Base-by-base conservation (phyloP, 2,113 vertebrate species). In the Cranoglanis bouderius region DNA sequence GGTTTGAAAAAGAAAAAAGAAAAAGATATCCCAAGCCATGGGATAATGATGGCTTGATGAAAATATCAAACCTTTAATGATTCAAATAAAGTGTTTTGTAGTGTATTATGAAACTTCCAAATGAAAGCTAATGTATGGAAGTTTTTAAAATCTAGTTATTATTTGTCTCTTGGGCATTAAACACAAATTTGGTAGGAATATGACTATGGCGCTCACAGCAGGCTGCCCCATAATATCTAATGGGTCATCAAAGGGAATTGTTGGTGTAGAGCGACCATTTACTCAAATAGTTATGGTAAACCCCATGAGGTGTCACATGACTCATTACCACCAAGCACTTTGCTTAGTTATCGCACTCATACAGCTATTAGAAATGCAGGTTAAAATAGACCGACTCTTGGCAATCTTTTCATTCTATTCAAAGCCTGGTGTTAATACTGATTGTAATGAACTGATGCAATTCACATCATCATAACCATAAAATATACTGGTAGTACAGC, bases 201-300 rank as follows among this genome's bases (percentile, higher is more conserved):
- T 93, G 92, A 94, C 93, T 93, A 95, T 93, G 92, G 93, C 89
- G 93, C 93, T 93, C 95, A 90, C 95, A 95, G 95, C 91, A 95
- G 95, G 95, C 92, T 94, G 94, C 94, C 94, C 95, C 94, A 94
- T 96, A 96, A 95, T 94, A 95, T 96, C 96, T 96, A 96, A 96
- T 96, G 95, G 95, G 95, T 96, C 95, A 95, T 96, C 95, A 96
- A 95, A 95, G 94, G 93, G 93, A 96, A 96, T 96, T 94, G 94
- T 94, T 94, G 94, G 94, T 95, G 94, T 92, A 95, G 94, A 93
- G 94, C 94, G 94, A 95, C 94, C 95, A 95, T 95, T 96, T 95
- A 94, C 94, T 94, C 94, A 95, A 94, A 90, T 95, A 94, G 94
- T 95, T 95, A 95, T 94, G 93, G 95, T 94, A 95, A 95, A 95